These are phyloP conservation scores for Petrocephalus schoutedeni DNA, from an alignment of 2,797 vertebrate species.

Conservation along the genomic window DNA sequence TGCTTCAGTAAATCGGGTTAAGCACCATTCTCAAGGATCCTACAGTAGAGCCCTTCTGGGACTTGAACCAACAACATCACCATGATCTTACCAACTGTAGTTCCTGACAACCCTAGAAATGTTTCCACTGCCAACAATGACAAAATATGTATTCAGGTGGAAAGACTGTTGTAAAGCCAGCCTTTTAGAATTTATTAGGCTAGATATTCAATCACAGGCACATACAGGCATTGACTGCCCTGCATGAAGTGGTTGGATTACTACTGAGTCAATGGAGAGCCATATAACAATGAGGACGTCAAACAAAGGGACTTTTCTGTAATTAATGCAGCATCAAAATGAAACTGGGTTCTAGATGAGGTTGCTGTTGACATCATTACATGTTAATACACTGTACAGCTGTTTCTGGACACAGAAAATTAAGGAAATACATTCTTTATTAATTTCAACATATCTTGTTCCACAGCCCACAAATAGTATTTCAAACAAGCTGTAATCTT, in stretches of 20 bases:
- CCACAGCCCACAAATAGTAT: slow-evolving; percentile 46
- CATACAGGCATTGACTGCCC: neutral
- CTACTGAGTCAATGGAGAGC: neutral
- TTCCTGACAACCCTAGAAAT: neutral
- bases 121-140: neutral
- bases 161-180: neutral
- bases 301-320: neutral
- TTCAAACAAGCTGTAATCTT: slow-evolving; percentile 40
- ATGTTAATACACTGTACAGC: neutral
- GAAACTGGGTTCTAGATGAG: neutral
- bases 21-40: neutral
- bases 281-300: neutral
- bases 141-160: neutral
- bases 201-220: neutral
- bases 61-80: neutral
- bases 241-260: neutral
- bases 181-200: neutral
- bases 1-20: neutral
- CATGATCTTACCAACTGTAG: neutral
- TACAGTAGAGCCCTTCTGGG: neutral
- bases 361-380: neutral
- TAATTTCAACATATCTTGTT: slow-evolving; percentile 36
- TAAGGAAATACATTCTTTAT: slow-evolving; percentile 54
- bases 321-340: slow-evolving; percentile 4
- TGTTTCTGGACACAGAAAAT: neutral